phyloP scores from a whole-genome alignment of 2,113 vertebrate species.

The Gopherus flavomarginatus region DNA sequence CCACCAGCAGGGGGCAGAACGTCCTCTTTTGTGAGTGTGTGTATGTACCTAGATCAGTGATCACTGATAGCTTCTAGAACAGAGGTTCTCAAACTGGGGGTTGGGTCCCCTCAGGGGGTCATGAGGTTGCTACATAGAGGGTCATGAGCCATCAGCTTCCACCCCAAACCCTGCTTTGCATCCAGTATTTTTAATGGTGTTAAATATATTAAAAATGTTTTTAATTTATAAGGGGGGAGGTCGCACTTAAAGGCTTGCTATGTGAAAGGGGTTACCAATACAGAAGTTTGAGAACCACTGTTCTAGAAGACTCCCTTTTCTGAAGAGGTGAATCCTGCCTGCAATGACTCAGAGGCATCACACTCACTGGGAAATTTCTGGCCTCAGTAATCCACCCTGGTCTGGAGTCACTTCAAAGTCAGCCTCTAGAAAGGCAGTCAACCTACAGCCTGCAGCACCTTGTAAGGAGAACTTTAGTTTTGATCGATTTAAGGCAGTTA shows the following conservation, averaged over 20 bases:
- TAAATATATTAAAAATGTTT: no score
- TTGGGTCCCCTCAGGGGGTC: no score
- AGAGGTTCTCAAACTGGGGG: no score
- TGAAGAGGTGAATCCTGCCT: neutral
- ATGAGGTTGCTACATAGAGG: no score
- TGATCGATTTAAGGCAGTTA: neutral
- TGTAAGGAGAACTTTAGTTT: neutral
- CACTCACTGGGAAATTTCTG: neutral
- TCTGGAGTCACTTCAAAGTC: neutral
- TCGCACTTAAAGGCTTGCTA: no score
- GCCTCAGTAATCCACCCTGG: neutral
- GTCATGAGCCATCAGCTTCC: no score
- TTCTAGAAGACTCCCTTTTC: neutral
- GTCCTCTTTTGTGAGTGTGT: neutral
- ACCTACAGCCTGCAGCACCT: neutral
- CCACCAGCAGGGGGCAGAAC: neutral
- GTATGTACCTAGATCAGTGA: neutral
- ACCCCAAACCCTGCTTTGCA: no score
- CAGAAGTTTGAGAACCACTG: no score
- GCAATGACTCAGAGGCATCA: neutral
- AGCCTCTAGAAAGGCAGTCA: neutral
- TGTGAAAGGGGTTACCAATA: no score
- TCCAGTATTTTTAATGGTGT: no score
- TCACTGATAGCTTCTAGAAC: neutral
- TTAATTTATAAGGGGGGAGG: no score